Base-by-base conservation (phyloP, 2,113 vertebrate genomes). In the Vidua chalybeata region DNA sequence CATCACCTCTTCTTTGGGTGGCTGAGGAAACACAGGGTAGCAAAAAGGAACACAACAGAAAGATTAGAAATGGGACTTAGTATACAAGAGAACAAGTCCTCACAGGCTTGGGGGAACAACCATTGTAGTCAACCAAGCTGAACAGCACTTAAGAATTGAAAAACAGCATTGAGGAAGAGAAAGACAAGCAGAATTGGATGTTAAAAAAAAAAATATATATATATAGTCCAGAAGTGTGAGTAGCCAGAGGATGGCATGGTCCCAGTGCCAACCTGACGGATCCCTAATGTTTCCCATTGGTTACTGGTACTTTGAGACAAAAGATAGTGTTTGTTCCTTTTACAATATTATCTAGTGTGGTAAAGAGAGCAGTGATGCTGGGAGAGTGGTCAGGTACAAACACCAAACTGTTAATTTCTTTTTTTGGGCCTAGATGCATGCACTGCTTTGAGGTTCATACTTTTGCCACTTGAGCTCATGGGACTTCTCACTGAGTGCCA, bases 1-100 rank as follows among this genome's bases (percentile, higher is more conserved):
- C 85, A 91, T 67, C 91, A 84, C n/a, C 84, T 87, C 66, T 88
- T 91, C 66, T 75, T 66, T 33, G 58, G 26, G 49, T 87, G 78
- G 26, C 77, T 92, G 46, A 89, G 69, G 91, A 93, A 88, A 86
- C 76, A 37, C 15, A 66, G 62, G 23, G 18, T 9, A 89, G 74
- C 79, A 61, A 41, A 85, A 85, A 79, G 75, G 56, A 55, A 56
- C 46, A n/a, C 48, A 41, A 66, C 27, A 92, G 68, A 79, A 77
- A 72, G 61, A 68, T 64, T 24, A 87, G 76, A 86, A 73, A 54
- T 11, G 54, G 15, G 55, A 30, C 45, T 73, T 84, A 5, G 15
- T 74, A 45, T 59, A 26, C 26, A 61, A n/a, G n/a, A 66, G 78
- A 64, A 19, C 7, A 62, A 27, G 24, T n/a, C 30, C 58, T 58